Evolutionary conservation across 2,113 vertebrate genomes (phyloP).

Genomic region (Casuarius casuarius): DNA sequence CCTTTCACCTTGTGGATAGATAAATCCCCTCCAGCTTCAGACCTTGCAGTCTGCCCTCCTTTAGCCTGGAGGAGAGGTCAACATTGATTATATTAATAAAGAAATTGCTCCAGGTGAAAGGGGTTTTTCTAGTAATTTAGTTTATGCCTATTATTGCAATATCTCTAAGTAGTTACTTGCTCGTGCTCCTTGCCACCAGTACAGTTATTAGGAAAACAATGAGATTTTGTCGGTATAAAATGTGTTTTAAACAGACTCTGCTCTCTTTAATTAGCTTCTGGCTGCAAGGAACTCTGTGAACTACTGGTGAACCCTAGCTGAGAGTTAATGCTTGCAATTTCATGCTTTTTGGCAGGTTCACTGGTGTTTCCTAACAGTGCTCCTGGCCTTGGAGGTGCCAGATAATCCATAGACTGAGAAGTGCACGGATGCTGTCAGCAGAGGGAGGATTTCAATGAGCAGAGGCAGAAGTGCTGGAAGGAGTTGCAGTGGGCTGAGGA

Average conservation of each 20-base stretch:
- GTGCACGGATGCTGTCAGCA: background rate
- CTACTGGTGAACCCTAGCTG: background rate
- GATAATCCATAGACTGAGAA: background rate
- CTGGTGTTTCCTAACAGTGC: background rate
- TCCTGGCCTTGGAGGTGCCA: background rate
- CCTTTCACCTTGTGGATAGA: background rate
- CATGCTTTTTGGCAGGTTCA: background rate
- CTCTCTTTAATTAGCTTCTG: background rate
- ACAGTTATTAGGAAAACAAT: background rate
- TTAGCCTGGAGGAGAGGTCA: background rate
- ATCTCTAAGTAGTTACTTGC: background rate
- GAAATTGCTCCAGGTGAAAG: background rate
- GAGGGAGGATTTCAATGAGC: background rate
- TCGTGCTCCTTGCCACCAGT: background rate
- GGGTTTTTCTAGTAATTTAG: background rate
- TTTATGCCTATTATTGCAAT: background rate
- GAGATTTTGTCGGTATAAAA: background rate
- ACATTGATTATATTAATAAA: background rate
- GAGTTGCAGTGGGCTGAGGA: background rate
- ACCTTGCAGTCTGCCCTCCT: background rate
- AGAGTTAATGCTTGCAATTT: slow-evolving; percentile 3
- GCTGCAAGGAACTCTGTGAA: background rate
- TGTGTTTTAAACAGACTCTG: background rate
- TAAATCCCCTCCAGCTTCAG: background rate
- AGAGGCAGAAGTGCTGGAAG: background rate